Evolutionary conservation across 2,888 invertebrate genomes (phyloP), one percentile per base, ranked within the genome.

Genomic region (Hartigia nigra): DNA sequence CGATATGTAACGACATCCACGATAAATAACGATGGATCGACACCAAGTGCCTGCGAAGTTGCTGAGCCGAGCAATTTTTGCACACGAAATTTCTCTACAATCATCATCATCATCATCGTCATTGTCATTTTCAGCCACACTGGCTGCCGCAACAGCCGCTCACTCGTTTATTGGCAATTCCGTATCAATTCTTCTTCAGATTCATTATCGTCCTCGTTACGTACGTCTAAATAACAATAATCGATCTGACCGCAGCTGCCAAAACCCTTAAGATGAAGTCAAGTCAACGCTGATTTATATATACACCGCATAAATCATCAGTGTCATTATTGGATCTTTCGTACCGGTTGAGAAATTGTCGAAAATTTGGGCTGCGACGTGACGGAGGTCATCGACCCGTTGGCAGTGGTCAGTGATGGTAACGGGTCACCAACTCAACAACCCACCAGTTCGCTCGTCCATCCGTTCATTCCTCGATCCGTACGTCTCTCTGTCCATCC

Each of bases 401-500:
- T 91, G 91, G 87, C 87, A 87, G 88, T 91, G 91, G 91, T 91
- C 90, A 91, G 90, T 90, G 89, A 90, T 87, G 88, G 88, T 90
- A 90, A 90, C 89, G 91, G 90, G 88, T 88, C 83, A 81, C 76
- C 80, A 81, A 80, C 75, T 78, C 81, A 79, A 55, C 23, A 55
- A 72, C 31, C 72, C 72, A 34, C 82, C 82, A 81, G 83, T 81
- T 85, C 82, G 84, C 82, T 83, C 82, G 84, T 82, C 82, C 82
- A 83, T 82, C 79, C 82, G 82, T 84, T 78, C 82, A 31, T 37
- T 70, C n/a, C n/a, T 32, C 77, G 31, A 23, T 55, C 55, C 55
- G 55, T 55, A 14, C 39, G 39, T 39, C 4, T 5, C 4, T 39
- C 37, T 12, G 37, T 37, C 37, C 37, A 37, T 37, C 39, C 39